A percentile compares a stretch with the other conserved stretches of the same genome.
phyloP scores from a whole-genome alignment of 2,113 vertebrate species.

The Prionailurus viverrinus region DNA sequence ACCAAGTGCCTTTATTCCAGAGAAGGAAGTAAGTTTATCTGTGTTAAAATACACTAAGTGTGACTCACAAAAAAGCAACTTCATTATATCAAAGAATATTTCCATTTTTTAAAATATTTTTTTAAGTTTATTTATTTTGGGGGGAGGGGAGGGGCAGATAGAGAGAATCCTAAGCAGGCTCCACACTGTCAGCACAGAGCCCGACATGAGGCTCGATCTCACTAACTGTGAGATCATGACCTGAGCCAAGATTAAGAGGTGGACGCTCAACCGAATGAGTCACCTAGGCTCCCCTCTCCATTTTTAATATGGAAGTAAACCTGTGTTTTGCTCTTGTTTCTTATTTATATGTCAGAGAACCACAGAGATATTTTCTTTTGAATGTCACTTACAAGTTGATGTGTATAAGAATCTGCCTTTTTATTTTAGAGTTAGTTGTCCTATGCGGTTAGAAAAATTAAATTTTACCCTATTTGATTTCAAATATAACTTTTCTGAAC shows the following conservation, averaged over 20 bases:
- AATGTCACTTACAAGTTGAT: conserved; percentile 25
- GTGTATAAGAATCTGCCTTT: neutral
- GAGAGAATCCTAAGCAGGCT: too few species aligned
- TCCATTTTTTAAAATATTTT: neutral
- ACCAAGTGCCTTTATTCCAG: conserved; percentile 95
- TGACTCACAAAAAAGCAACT: neutral
- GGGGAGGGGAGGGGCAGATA: too few species aligned
- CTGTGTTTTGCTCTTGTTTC: conserved; percentile 32
- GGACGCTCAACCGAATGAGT: too few species aligned
- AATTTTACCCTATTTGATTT: conserved; percentile 49
- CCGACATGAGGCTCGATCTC: too few species aligned
- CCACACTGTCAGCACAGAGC: too few species aligned
- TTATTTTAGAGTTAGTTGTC: conserved; percentile 4
- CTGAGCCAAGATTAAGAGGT: too few species aligned
- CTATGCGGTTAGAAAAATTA: neutral
- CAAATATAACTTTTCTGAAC: conserved; percentile 28
- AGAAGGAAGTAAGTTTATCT: conserved; percentile 90
- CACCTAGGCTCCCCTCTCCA: neutral
- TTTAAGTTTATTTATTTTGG: too few species aligned
- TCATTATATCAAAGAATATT: neutral
- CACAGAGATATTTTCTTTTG: neutral
- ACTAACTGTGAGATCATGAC: too few species aligned
- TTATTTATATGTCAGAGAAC: conserved; percentile 50
- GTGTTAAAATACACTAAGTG: neutral
- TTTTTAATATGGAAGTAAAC: conserved; percentile 28